A percentile compares a stretch with the other conserved stretches of the same genome.
Evolutionary conservation across 2,888 invertebrate species (phyloP).

Genomic region (Deroplatys truncata): DNA sequence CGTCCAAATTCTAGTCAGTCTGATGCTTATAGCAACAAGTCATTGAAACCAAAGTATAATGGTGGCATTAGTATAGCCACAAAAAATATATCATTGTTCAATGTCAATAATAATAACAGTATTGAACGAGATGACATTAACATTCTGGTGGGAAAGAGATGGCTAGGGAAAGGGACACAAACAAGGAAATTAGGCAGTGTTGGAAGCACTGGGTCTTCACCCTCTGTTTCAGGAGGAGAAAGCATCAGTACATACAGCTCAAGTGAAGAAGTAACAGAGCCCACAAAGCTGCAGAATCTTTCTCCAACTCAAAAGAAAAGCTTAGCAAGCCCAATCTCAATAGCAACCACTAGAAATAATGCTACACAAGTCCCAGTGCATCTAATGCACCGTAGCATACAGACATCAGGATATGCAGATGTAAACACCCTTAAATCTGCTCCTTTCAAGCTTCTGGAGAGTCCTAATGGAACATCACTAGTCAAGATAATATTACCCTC

Average conservation of each 20-base stretch:
- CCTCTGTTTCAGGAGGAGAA: conserved; percentile 46
- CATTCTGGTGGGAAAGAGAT: not conserved
- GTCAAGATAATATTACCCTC: conserved; percentile 24
- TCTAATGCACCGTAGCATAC: conserved; percentile 69
- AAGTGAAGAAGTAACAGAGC: conserved; percentile 51
- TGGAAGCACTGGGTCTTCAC: conserved; percentile 44
- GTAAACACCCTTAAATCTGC: conserved; percentile 6
- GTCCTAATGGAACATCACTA: conserved; percentile 26
- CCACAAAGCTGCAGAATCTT: conserved; percentile 44
- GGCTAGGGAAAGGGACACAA: conserved; percentile 35
- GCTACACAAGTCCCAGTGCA: conserved; percentile 53
- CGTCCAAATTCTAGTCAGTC: conserved; percentile 13
- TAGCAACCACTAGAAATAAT: conserved; percentile 19
- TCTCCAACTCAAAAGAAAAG: conserved; percentile 39
- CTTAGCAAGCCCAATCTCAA: not conserved
- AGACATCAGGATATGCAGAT: conserved; percentile 55
- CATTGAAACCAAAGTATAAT: conserved; percentile 22
- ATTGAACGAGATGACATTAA: conserved; percentile 41
- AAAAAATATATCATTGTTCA: conserved; percentile 29
- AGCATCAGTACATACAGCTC: conserved; percentile 54
- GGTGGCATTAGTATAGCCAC: not conserved
- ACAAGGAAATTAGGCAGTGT: conserved; percentile 33
- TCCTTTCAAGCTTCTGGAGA: conserved; percentile 28
- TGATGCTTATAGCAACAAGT: conserved; percentile 3
- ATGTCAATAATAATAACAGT: conserved; percentile 51